Base-by-base conservation (phyloP, 2,888 invertebrate species). In the Lobophora halterata region DNA sequence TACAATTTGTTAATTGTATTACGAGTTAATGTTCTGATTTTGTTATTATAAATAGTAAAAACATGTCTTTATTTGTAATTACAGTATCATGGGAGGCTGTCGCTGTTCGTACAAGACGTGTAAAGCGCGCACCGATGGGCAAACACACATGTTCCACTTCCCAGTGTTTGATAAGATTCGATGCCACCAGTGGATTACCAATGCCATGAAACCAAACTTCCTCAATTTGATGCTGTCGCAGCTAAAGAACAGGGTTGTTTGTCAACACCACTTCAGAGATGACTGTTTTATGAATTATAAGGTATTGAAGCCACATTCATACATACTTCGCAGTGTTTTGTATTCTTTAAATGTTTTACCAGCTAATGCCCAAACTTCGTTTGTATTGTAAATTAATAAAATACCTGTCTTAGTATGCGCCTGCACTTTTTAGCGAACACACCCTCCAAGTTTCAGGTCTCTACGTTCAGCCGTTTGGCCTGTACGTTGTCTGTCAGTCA, bases 71-170 rank as follows among this genome's bases (percentile, higher is more conserved):
- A 5, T 9, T 8, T 9, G 3, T 11, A 3, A 7, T 25, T 16
- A 4, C 6, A 13, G 16, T 8, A 16, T 9, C 2, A 91, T 91
- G 91, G 91, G 90, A 34, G 91, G 91, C 1, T 90, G 90, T 49
- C 82, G 89, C 5, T 91, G 91, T 60, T 78, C 89, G 23, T 91
- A 89, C 50, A 85, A 86, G 41, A 87, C 79, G 39, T 91, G 91
- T 53, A 75, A 68, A 23, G 74, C 79, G 16, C 77, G 80, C 20
- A 82, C 89, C n/a, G 85, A 85, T 65, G 78, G 79, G 1, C 82
- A 86, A 51, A 87, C 86, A 0, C 91, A 91, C 55, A 88, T 91
- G 72, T 91, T 91, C 52, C 91, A 91, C 58, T 91, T 88, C 50
- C 91, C 91, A 0, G 90, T 90, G 2, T 90, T 89, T 66, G 89